Evolutionary conservation across 2,888 invertebrate genomes (phyloP), one percentile per base, ranked within the genome.

Genomic region (Antheraea yamamai): DNA sequence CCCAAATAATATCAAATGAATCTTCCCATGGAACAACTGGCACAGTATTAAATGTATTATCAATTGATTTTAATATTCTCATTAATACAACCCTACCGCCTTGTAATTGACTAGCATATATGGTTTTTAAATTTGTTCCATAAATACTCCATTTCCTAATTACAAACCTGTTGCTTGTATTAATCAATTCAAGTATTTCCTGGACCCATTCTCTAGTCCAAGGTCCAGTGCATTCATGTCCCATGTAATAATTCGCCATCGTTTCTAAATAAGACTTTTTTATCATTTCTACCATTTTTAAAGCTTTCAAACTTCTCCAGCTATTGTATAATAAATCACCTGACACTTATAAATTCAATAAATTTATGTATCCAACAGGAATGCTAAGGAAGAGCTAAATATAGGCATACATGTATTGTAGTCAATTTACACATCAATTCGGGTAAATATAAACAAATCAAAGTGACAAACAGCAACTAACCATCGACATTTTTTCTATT

Each of bases 1-100:
- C 14, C 75, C 73, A 75, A 23, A 75, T 75, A 18, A 58, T 39
- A 23, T 73, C 58, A 26, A 75, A 75, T 2, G 75, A 73, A 47
- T 70, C 70, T 68, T 70, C 73, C 47, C 70, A 73, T 23, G 73
- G 70, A 23, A 75, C 20, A 26, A 30, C 72, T 18, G 47, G 26
- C n/a, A 75, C 23, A 14, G 20, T 8, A 18, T 20, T 35, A 18
- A 18, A 16, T 39, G 68, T n/a, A 39, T 39, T n/a, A 14, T 39
- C 26, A 26, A 8, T 16, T 39, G 66, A 71, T 39, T 74, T 58
- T 39, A 47, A 4, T 39, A 74, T 35, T 58, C 74, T 55, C 18
- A 23, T 47, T 58, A 75, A n/a, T 8, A n/a, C 30, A 47, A 20
- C 18, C 8, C 23, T 72, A 58, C 71, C 4, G 18, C 12, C 30